Base-by-base conservation (phyloP, 2,888 invertebrate genomes). In the Macrophya annulata region DNA sequence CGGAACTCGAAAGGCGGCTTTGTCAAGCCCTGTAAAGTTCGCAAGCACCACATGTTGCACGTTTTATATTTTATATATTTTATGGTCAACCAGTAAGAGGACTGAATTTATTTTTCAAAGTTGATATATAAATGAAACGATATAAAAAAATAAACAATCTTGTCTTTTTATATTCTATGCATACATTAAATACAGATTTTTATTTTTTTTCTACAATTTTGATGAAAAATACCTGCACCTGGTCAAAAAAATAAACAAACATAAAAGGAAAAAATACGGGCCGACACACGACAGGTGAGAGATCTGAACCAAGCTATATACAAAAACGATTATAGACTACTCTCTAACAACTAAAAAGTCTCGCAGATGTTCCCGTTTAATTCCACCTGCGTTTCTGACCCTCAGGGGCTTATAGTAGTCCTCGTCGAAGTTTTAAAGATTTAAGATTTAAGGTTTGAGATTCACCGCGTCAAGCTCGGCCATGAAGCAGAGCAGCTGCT, bases 1-100 rank as follows among this genome's bases (percentile, higher is more conserved):
- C 85, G 85, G 77, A 85, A 85, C 84, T 74, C 81, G 45, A 65
- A 65, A 85, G 48, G 59, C 40, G 43, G 48, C 81, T 62, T 81
- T 81, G 62, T 81, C 74, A 74, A 12, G 12, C 74, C 74, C 45
- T 45, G 45, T 31, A 45, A 25, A 74, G 74, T 45, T 12, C 43
- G 48, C 48, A n/a, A 21, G 48, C 45, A 31, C 31, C 31, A 31
- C 68, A 68, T 25, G 25, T 55, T 25, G 62, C 62, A 62, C 25
- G 48, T 48, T 10, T 3, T 48, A 48, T 48, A 48, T 12, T 12
- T 10, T 12, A 48, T 10, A 25, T 10, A 12, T 62, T 62, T 62
- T 62, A 62, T 12, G 25, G 55, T 17, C 6, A 10, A 10, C 62
- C 9, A 4, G 0, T 62, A 62, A 21, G 25, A 62, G 25, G 12